phyloP scores from a whole-genome alignment of 1,140 invertebrate genomes.

The Drosophila kurseongensis region DNA sequence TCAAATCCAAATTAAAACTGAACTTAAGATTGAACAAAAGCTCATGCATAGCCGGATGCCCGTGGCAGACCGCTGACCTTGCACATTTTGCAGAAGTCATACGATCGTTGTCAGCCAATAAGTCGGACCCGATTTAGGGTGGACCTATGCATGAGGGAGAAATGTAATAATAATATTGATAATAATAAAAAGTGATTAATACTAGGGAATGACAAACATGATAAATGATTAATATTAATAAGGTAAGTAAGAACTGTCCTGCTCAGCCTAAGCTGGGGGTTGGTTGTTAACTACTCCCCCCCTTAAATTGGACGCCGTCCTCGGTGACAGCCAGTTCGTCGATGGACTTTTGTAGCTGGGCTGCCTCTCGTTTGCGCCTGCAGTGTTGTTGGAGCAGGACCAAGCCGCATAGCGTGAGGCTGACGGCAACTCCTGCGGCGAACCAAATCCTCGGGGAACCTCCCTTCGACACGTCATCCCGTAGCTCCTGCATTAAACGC shows the following conservation, averaged over 20 bases:
- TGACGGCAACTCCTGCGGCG: neutral
- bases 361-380: neutral
- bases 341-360: conserved; percentile 1
- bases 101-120: neutral
- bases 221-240: neutral
- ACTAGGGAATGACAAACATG: neutral
- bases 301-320: no score
- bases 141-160: neutral
- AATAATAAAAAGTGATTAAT: no score
- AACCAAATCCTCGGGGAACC: conserved; percentile 4
- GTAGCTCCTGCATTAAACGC: conserved; percentile 13
- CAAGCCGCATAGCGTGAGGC: conserved; percentile 4
- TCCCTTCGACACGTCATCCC: conserved; percentile 2
- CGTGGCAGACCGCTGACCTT: conserved; percentile 9
- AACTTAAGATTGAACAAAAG: conserved; percentile 1
- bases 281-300: no score
- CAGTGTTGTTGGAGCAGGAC: conserved; percentile 3
- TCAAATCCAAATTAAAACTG: conserved; percentile 4
- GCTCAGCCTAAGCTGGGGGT: no score
- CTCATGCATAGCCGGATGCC: conserved; percentile 3
- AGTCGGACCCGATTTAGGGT: neutral
- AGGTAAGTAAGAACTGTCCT: no score
- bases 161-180: neutral
- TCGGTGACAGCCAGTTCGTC: conserved; percentile 8
- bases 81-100: neutral